These are phyloP conservation scores for Drosophila neotestacea DNA, from an alignment of 2,888 invertebrate genomes.

Conservation along the genomic window DNA sequence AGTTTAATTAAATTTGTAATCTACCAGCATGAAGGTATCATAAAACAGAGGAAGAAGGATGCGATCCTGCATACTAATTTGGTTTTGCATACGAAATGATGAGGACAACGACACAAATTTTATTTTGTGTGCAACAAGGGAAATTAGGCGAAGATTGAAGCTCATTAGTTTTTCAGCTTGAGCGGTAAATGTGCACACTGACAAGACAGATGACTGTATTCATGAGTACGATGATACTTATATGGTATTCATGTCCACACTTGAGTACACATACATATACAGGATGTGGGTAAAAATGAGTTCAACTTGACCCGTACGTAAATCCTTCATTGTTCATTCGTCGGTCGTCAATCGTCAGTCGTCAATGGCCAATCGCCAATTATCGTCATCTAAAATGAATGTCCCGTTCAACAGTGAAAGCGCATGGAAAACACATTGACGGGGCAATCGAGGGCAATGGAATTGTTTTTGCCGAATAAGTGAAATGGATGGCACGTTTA, in stretches of 20 bases:
- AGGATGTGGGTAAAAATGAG: neutral
- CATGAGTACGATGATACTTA: neutral
- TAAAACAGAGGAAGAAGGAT: neutral
- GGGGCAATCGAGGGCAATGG: constrained; percentile 5
- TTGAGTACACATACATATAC: neutral
- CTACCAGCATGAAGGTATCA: constrained; percentile 3
- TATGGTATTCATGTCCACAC: constrained; percentile 7
- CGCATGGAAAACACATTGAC: constrained; percentile 32
- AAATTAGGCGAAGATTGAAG: constrained; percentile 52
- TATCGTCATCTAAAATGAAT: constrained; percentile 62
- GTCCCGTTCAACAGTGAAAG: constrained; percentile 38
- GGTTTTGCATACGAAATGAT: constrained; percentile 55
- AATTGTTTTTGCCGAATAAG: constrained; percentile 44
- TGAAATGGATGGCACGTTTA: constrained; percentile 65
- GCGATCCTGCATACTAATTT: constrained; percentile 30
- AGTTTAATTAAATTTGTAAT: constrained; percentile 67
- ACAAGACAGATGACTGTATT: neutral
- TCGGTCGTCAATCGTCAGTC: constrained; percentile 13
- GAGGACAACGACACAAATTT: constrained; percentile 18
- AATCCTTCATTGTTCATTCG: constrained; percentile 4
- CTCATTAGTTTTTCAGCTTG: constrained; percentile 30
- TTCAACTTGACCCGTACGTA: constrained; percentile 7
- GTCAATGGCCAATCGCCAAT: constrained; percentile 43
- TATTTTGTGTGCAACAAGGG: constrained; percentile 62
- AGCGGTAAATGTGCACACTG: neutral